Percentiles rank a stretch among this genome's conserved stretches.
Conservation (phyloP, 2,888 invertebrate genomes). For the Odontothrips loti region DNA sequence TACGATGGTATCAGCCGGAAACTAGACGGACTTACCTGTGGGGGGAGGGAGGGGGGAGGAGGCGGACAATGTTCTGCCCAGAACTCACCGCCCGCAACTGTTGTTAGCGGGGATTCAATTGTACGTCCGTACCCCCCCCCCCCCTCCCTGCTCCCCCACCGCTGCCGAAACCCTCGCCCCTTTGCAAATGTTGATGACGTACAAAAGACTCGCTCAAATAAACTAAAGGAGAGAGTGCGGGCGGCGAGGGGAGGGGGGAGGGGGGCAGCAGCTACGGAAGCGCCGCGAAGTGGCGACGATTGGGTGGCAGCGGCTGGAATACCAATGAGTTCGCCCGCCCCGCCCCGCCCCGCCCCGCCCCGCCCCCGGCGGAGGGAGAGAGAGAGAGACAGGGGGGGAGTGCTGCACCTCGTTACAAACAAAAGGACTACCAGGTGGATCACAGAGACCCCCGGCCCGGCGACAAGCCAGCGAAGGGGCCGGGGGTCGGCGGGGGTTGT, state of each 20-base stretch:
- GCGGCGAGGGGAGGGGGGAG: neutral
- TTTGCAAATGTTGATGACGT: neutral
- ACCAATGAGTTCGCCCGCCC: neutral
- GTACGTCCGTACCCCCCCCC: neutral
- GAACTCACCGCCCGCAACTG: neutral
- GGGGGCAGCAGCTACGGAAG: neutral
- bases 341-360: neutral
- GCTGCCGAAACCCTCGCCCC: no score
- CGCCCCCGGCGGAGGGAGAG: neutral
- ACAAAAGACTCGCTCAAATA: neutral
- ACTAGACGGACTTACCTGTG: neutral
- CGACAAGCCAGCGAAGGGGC: neutral
- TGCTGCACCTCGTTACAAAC: neutral
- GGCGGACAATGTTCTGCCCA: neutral
- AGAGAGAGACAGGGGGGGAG: neutral
- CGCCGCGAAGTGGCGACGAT: constrained; percentile 1
- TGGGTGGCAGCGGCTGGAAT: neutral
- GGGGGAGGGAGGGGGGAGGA: neutral
- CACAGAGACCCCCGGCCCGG: neutral
- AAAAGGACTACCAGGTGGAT: neutral
- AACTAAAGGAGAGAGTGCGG: neutral
- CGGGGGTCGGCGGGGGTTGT: no score
- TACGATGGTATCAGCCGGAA: no score
- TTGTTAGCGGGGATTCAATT: no score
- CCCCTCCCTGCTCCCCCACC: neutral